Evolutionary conservation across 1,140 invertebrate genomes (phyloP), one percentile per base, ranked within the genome.

Genomic region (Schlechtendalia chinensis): DNA sequence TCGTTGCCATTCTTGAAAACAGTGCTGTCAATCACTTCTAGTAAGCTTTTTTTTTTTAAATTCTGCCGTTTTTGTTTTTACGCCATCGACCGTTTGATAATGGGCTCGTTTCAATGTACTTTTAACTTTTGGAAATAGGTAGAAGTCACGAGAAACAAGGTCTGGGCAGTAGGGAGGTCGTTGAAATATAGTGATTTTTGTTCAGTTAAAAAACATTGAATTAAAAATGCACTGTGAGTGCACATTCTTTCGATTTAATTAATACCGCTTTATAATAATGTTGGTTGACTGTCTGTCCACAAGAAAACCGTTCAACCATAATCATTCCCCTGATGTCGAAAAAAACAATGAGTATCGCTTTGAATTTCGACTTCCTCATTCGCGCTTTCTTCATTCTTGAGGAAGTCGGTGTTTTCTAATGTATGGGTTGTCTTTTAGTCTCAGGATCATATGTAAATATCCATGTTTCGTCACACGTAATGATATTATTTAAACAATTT

Each of bases 111-210:
- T 83, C 22, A 84, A 72, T 17, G 32, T 39, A 47, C 5, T 82
- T 82, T 85, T 84, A 17, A 84, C 47, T 82, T 82, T 83, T 12
- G 81, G 82, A 54, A 84, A 84, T 19, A 83, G 75, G 63, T 81
- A 84, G 80, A 83, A 83, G 81, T 84, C 82, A 74, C 83, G 82
- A 58, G 82, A 82, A 54, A 80, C 82, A 61, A 86, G 80, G 80
- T 84, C 83, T 39, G 83, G 83, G 16, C 82, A 84, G 80, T 86
- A 85, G 11, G 83, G 83, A 75, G 82, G 67, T 45, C 85, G 84
- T 19, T 47, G 80, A 77, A 85, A 27, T 65, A 82, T 14, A 32
- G 82, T 54, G 81, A 83, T 84, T 5, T 67, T 69, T 61, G 85
- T 72, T 83, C 83, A 83, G 22, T 61, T 77, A 32, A 83, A 81